Conservation (phyloP, 2,797 vertebrate species). For the Aphelocoma californica region DNA sequence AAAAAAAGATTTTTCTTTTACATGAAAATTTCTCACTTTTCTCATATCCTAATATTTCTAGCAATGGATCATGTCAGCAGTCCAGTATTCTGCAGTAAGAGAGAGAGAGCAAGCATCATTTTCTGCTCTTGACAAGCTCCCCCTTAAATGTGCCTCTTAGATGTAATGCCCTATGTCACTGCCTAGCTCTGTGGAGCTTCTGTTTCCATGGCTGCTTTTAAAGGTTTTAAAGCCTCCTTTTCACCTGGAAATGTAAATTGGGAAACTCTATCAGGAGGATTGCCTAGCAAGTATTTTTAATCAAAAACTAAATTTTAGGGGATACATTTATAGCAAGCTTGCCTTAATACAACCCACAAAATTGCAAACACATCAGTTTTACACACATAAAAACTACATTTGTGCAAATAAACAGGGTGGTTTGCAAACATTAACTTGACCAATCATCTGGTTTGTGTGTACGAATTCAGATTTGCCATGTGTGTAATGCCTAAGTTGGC, state of each 20-base stretch:
- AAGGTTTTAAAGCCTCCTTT: slow-evolving; percentile 54
- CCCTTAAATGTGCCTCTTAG: slow-evolving; percentile 60
- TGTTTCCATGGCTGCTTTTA: slow-evolving; percentile 69
- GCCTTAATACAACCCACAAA: not conserved
- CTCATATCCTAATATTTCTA: not conserved
- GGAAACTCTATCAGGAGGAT: slow-evolving; percentile 35
- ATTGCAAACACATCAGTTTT: slow-evolving; percentile 48
- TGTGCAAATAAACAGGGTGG: slow-evolving; percentile 15
- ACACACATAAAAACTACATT: not conserved
- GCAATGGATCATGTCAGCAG: slow-evolving; percentile 9
- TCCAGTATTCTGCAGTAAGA: slow-evolving; percentile 7
- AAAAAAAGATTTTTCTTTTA: not conserved
- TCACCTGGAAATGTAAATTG: slow-evolving; percentile 67
- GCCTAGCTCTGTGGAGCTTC: slow-evolving; percentile 52
- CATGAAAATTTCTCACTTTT: slow-evolving; percentile 4
- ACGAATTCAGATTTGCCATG: not conserved
- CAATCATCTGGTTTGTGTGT: not conserved
- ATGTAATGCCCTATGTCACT: slow-evolving; percentile 59
- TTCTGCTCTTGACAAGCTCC: slow-evolving; percentile 59
- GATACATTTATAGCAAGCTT: not conserved
- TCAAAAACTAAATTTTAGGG: slow-evolving; percentile 53
- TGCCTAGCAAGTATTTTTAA: slow-evolving; percentile 60
- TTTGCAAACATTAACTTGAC: not conserved
- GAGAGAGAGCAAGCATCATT: slow-evolving; percentile 24
- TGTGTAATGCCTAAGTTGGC: not conserved